These are phyloP conservation scores for Thymallus thymallus DNA, from an alignment of 2,113 vertebrate genomes.

Conservation along the genomic window DNA sequence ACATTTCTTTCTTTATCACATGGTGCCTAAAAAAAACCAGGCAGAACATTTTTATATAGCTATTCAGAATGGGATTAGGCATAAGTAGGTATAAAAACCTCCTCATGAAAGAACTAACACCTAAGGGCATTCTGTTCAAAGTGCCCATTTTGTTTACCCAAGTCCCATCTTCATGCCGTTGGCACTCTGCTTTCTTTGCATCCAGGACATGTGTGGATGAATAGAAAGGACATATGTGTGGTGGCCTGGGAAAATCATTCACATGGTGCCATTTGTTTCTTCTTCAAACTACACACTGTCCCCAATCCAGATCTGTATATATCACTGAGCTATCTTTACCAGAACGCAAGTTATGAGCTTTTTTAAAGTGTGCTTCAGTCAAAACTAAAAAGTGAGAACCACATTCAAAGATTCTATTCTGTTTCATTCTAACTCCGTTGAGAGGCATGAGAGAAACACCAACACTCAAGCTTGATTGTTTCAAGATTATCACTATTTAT, in stretches of 20 bases:
- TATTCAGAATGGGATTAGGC: not conserved
- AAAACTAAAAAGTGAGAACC: too few species aligned
- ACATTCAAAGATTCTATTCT: too few species aligned
- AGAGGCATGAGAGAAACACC: too few species aligned
- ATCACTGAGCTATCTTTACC: too few species aligned
- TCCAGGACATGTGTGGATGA: not conserved
- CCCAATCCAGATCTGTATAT: too few species aligned
- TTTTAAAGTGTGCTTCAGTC: too few species aligned
- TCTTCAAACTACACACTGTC: not conserved
- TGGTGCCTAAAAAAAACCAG: not conserved
- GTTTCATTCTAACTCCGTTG: too few species aligned
- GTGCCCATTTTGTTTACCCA: conserved; percentile 30
- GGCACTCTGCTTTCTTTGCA: conserved; percentile 41
- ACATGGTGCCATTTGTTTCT: not conserved
- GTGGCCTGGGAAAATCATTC: too few species aligned
- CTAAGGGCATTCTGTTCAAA: conserved; percentile 7
- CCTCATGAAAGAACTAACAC: not conserved
- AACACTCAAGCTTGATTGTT: too few species aligned
- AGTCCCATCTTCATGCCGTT: conserved; percentile 32
- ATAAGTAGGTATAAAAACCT: not conserved
- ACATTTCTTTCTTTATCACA: not conserved
- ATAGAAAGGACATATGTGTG: not conserved
- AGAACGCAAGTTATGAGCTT: too few species aligned
- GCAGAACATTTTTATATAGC: not conserved
- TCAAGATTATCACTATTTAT: too few species aligned